Conservation (phyloP, 2,888 invertebrate species). For the Tetanocera ferruginea region DNA sequence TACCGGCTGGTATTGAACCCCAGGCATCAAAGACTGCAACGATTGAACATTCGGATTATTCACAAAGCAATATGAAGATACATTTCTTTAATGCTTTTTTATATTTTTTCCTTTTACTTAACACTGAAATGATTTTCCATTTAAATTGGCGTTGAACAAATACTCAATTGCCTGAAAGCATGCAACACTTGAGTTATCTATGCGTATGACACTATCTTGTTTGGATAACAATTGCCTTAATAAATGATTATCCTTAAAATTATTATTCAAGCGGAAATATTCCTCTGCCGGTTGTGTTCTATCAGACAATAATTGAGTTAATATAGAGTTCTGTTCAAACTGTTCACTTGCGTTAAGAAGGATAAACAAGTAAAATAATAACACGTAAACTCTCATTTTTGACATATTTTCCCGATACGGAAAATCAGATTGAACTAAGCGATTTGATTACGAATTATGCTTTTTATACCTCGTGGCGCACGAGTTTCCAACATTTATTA, state of each 20-base stretch:
- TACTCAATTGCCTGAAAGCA: not conserved
- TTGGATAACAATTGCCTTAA: not conserved
- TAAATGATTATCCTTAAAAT: not conserved
- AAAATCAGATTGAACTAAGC: too few relatives aligned
- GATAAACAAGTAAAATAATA: too few relatives aligned
- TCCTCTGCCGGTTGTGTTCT: not conserved
- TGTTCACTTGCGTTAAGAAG: too few relatives aligned
- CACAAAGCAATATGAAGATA: not conserved
- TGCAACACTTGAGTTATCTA: not conserved
- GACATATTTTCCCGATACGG: too few relatives aligned
- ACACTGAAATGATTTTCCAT: not conserved
- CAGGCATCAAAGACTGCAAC: constrained; percentile 54
- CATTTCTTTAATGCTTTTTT: not conserved
- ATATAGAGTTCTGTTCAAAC: too few relatives aligned
- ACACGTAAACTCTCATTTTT: not conserved
- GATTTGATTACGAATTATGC: too few relatives aligned
- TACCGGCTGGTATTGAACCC: constrained; percentile 24
- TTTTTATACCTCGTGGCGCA: too few relatives aligned
- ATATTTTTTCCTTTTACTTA: not conserved
- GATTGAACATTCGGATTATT: not conserved
- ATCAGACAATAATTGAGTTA: too few relatives aligned
- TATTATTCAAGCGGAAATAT: not conserved
- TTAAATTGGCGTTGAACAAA: not conserved
- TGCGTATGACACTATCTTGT: not conserved
- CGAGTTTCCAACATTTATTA: too few relatives aligned